Evolutionary conservation across 2,888 invertebrate genomes (phyloP).

Genomic region (Lacanobia wlatinum): DNA sequence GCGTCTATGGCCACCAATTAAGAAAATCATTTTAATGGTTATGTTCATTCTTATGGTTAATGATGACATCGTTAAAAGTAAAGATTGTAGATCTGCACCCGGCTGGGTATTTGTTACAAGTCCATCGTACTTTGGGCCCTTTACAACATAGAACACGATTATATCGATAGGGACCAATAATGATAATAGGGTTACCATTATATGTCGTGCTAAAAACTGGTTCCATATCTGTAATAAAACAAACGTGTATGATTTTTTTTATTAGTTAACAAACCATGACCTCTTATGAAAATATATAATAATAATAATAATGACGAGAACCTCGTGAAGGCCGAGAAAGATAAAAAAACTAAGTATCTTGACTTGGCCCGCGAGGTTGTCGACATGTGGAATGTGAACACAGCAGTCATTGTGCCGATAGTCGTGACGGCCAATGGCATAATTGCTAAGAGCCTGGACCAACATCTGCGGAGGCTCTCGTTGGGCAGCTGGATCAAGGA

Average conservation of each 20-base stretch:
- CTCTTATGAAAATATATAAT: too few species aligned
- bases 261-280: background rate
- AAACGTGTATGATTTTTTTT: background rate
- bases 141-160: conserved; percentile 31
- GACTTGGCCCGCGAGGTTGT: too few species aligned
- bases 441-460: too few species aligned
- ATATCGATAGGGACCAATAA: conserved; percentile 40
- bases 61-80: conserved; percentile 31
- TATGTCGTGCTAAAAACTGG: conserved; percentile 45
- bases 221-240: conserved; percentile 27
- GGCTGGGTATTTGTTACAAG: conserved; percentile 16
- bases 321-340: too few species aligned
- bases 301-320: too few species aligned
- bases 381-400: too few species aligned
- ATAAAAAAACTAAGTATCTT: too few species aligned
- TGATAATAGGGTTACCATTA: conserved; percentile 46
- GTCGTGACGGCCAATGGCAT: too few species aligned
- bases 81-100: conserved; percentile 37
- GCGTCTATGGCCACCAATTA: too few species aligned
- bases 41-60: conserved; percentile 27
- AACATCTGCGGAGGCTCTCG: too few species aligned
- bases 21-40: conserved; percentile 32
- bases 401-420: too few species aligned
- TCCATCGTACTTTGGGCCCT: conserved; percentile 46
- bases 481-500: too few species aligned